Evolutionary conservation across 2,113 vertebrate species (phyloP).

Genomic region (Festucalex cinctus): DNA sequence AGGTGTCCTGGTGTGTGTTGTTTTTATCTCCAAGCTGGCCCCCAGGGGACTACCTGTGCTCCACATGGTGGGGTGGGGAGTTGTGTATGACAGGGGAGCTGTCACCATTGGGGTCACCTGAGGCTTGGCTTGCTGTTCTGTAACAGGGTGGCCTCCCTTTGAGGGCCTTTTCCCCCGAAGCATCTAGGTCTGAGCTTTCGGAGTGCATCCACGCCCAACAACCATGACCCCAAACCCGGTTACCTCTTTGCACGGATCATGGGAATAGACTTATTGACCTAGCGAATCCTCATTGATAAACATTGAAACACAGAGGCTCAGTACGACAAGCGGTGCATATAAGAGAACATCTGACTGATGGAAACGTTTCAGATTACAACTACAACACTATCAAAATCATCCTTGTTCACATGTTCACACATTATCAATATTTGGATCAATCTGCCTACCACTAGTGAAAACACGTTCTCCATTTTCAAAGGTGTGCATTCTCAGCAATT

Average conservation of each 20-base stretch:
- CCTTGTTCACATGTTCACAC: neutral
- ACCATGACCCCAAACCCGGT: constrained; percentile 50
- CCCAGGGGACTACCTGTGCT: constrained; percentile 61
- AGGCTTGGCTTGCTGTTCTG: constrained; percentile 45
- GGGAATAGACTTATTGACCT: constrained; percentile 42
- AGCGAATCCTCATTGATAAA: constrained; percentile 51
- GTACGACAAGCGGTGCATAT: constrained; percentile 39
- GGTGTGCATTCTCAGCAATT: neutral
- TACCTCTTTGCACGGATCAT: constrained; percentile 45
- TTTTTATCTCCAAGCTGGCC: constrained; percentile 50
- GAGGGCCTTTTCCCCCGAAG: constrained; percentile 55
- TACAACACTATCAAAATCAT: neutral
- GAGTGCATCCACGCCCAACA: constrained; percentile 34
- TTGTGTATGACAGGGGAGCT: constrained; percentile 62
- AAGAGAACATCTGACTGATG: constrained; percentile 19
- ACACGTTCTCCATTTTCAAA: neutral
- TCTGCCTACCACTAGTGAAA: neutral
- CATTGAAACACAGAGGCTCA: constrained; percentile 41
- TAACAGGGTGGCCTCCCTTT: constrained; percentile 58
- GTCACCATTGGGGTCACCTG: constrained; percentile 51
- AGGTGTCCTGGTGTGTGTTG: constrained; percentile 60
- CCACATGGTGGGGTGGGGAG: constrained; percentile 26
- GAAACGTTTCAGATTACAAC: constrained; percentile 42
- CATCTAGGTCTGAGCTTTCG: constrained; percentile 38
- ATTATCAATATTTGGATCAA: neutral